These are phyloP conservation scores for Ditylenchus weischeri DNA, from an alignment of 2,888 invertebrate species.

Conservation along the genomic window DNA sequence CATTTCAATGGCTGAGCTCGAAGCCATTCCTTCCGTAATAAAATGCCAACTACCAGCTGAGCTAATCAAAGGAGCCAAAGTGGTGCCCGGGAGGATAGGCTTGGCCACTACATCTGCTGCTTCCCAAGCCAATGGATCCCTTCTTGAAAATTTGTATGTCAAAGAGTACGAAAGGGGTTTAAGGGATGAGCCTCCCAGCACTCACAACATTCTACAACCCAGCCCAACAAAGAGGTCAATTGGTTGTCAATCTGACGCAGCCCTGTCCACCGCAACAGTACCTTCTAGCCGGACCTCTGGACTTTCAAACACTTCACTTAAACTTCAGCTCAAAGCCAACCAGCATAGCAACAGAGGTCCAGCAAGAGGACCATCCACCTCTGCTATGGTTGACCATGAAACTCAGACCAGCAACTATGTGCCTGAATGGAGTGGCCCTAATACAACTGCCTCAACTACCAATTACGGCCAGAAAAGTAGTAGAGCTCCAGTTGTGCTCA, in stretches of 20 bases:
- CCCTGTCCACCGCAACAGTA: neutral
- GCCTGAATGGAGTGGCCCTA: too few relatives aligned
- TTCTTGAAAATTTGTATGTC: neutral
- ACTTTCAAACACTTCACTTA: slow-evolving; percentile 9
- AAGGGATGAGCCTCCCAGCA: too few relatives aligned
- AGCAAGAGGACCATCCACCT: slow-evolving; percentile 15
- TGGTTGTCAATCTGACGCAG: slow-evolving; percentile 27
- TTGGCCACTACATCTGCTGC: slow-evolving; percentile 16
- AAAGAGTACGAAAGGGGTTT: neutral
- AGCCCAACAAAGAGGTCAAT: slow-evolving; percentile 25
- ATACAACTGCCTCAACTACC: too few relatives aligned
- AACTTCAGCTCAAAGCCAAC: slow-evolving; percentile 11
- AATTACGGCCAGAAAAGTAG: too few relatives aligned
- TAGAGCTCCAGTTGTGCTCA: too few relatives aligned
- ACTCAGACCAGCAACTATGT: slow-evolving; percentile 18
- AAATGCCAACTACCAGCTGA: slow-evolving; percentile 56
- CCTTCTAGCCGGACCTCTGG: too few relatives aligned
- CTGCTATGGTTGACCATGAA: slow-evolving; percentile 21
- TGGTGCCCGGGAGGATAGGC: slow-evolving; percentile 39
- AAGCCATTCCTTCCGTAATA: slow-evolving; percentile 52
- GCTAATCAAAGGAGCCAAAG: slow-evolving; percentile 48
- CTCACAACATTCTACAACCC: too few relatives aligned
- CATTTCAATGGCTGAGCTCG: slow-evolving; percentile 29
- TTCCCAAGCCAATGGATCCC: too few relatives aligned
- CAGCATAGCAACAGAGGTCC: slow-evolving; percentile 11